Base-by-base conservation (phyloP, 1,140 invertebrate species). In the Leptopilina clavipes region DNA sequence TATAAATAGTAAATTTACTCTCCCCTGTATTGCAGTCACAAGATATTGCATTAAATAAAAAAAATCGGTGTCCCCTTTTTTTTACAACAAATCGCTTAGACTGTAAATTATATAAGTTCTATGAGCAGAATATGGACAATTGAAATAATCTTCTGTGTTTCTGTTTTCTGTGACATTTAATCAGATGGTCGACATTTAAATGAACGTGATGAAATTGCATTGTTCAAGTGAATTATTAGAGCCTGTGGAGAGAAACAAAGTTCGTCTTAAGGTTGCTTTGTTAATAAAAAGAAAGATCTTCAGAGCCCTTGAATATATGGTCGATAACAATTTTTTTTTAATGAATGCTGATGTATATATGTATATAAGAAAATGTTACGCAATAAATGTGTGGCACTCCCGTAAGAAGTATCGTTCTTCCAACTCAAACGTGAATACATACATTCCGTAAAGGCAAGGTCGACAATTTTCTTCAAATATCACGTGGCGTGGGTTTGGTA, bases 401-500 rank as follows among this genome's bases (percentile, higher is more conserved):
- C 12, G 59, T 65, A 31, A 31, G 59, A 52, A 52, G 1, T 17
- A 17, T 31, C 12, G 14, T 25, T n/a, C 59, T 14, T 25, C 1
- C 1, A 31, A n/a, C 59, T 31, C 25, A 12, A 22, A 65, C 22
- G 14, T 14, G 59, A 52, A 52, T 12, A 52, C 48, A 6, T 52
- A 52, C 25, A 65, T 65, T 31, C 22, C 22, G 22, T 31, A n/a
- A 2, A 14, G 19, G 56, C 56, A n/a, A 22, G 19, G 12, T 65
- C 25, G 22, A 22, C 59, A 65, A 22, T 31, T 65, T 65, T 31
- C 8, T 65, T 65, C 19, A 65, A 65, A 65, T 65, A 65, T 22
- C 59, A 31, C 59, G 59, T 65, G 59, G 22, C 59, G 59, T 65
- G 59, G 22, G 19, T 31, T 65, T 31, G 22, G 22, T 65, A 65